Evolutionary conservation across 2,888 invertebrate genomes (phyloP).

Genomic region (Ceramica pisi): DNA sequence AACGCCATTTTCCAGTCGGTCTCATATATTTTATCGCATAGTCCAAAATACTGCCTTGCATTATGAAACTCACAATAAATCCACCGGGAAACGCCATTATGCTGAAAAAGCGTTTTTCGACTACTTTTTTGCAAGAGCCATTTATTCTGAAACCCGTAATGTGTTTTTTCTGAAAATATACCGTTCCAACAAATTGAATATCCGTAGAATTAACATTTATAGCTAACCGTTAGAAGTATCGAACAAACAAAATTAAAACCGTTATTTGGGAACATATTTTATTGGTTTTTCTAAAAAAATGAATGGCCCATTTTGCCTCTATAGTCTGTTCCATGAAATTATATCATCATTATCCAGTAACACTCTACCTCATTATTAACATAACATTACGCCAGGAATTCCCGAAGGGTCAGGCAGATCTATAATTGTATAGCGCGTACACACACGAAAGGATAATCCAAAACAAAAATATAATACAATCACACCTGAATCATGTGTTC

Average conservation of each 20-base stretch:
- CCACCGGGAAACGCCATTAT: constrained; percentile 40
- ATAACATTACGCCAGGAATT: neutral
- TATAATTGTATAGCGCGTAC: neutral
- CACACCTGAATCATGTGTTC: too few species aligned
- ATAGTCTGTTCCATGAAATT: too few species aligned
- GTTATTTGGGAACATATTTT: constrained; percentile 1
- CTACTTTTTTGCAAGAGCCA: constrained; percentile 26
- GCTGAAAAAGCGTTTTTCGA: constrained; percentile 32
- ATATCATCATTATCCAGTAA: too few species aligned
- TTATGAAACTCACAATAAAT: constrained; percentile 46
- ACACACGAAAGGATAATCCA: neutral
- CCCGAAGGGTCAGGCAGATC: neutral
- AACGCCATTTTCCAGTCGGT: neutral
- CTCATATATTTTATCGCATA: neutral
- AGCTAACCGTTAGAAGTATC: constrained; percentile 3
- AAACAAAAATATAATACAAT: constrained; percentile 23
- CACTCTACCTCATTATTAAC: neutral
- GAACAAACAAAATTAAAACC: constrained; percentile 23
- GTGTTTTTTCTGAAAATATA: constrained; percentile 33
- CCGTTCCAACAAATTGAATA: constrained; percentile 39
- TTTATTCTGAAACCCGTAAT: constrained; percentile 50
- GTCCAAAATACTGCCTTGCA: constrained; percentile 4
- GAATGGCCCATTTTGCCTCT: too few species aligned
- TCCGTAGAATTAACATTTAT: constrained; percentile 30
- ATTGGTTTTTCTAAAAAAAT: constrained; percentile 2